A percentile compares a stretch with the other conserved stretches of the same genome.
These are phyloP conservation scores for Oxystoma pomonae DNA, from an alignment of 2,888 invertebrate genomes.

Conservation along the genomic window DNA sequence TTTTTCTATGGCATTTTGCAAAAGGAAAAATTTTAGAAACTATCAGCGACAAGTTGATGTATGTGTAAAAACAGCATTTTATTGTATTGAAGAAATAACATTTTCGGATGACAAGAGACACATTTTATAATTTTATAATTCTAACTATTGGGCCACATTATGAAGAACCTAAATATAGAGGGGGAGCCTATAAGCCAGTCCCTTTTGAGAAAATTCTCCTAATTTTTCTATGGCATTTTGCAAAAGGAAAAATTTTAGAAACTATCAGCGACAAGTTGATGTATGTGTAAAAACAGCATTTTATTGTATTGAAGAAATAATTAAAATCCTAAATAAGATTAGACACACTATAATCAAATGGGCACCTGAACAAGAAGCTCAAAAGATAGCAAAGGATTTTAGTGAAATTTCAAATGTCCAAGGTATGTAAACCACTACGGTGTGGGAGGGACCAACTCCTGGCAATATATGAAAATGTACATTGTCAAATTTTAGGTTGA, in stretches of 20 bases:
- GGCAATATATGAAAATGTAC: no score
- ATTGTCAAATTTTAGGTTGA: constrained; percentile 8
- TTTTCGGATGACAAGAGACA: background rate
- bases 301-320: background rate
- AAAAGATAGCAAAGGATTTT: constrained; percentile 3
- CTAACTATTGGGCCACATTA: constrained; percentile 8
- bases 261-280: constrained; percentile 10
- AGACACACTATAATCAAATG: constrained; percentile 4
- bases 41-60: constrained; percentile 8
- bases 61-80: background rate
- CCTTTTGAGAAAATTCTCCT: constrained; percentile 11
- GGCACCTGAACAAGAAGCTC: constrained; percentile 6
- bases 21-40: constrained; percentile 10
- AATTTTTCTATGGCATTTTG: constrained; percentile 12
- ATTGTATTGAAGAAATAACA: no score
- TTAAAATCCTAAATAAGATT: background rate
- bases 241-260: constrained; percentile 9
- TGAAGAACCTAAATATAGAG: constrained; percentile 10
- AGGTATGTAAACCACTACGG: background rate
- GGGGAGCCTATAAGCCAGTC: constrained; percentile 7
- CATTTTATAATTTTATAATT: background rate
- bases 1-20: constrained; percentile 11
- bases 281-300: background rate
- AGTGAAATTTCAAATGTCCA: background rate
- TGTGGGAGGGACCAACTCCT: no score